phyloP scores from a whole-genome alignment of 1,140 invertebrate species.

The Bradynema listronoti region DNA sequence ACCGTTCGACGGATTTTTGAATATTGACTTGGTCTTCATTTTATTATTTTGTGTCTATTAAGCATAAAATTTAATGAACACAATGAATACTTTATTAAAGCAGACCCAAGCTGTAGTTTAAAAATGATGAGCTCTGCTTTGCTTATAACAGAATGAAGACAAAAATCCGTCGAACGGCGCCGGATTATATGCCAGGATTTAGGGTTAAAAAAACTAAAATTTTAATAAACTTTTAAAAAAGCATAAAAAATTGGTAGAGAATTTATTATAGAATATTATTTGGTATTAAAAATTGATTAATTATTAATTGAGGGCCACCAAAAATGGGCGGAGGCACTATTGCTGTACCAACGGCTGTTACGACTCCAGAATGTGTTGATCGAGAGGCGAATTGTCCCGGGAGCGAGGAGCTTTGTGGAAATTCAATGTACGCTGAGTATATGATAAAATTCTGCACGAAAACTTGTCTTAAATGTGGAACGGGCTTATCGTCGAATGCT shows the following conservation, averaged over 20 bases:
- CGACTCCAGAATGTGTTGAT: conserved; percentile 33
- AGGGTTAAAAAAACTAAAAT: conserved; percentile 8
- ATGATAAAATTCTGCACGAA: conserved; percentile 33
- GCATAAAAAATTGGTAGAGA: conserved; percentile 4
- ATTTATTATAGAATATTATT: conserved; percentile 11
- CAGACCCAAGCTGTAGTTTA: not conserved
- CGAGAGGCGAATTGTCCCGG: conserved; percentile 30
- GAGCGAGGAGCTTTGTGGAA: conserved; percentile 35
- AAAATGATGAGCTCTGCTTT: not conserved
- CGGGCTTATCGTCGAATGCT: not conserved
- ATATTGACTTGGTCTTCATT: no score
- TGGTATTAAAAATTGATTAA: conserved; percentile 14
- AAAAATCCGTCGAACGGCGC: no score
- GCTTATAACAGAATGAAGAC: not conserved
- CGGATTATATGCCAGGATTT: not conserved
- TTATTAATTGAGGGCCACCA: conserved; percentile 12
- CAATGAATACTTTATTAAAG: no score
- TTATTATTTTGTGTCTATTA: no score
- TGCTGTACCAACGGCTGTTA: no score
- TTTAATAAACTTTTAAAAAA: conserved; percentile 6
- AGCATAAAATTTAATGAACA: no score
- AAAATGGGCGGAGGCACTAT: conserved; percentile 17
- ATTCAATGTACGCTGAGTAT: conserved; percentile 28
- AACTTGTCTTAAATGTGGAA: conserved; percentile 27
- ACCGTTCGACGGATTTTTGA: no score